These are phyloP conservation scores for Mus spicilegus DNA, from an alignment of 2,113 vertebrate genomes.

Conservation along the genomic window DNA sequence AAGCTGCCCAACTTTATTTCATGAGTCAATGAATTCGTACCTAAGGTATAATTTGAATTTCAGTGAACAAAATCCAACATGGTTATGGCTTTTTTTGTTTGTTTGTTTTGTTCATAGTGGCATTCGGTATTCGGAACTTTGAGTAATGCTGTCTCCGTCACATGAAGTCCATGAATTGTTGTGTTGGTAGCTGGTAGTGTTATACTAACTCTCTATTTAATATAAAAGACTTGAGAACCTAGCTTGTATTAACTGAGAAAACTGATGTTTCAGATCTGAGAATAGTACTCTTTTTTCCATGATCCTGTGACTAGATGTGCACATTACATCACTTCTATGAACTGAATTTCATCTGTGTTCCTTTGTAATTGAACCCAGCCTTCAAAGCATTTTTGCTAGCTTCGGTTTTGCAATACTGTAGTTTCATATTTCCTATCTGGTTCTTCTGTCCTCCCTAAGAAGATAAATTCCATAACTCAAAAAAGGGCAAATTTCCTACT, in stretches of 20 bases:
- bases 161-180: neutral
- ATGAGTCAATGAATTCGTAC: neutral
- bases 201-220: neutral
- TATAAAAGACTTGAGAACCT: neutral
- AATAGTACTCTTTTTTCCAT: neutral
- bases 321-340: neutral
- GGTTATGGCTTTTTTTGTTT: neutral
- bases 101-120: neutral
- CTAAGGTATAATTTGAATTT: neutral
- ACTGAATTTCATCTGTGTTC: neutral
- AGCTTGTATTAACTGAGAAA: neutral
- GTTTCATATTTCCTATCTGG: neutral
- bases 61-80: neutral
- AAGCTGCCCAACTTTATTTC: neutral
- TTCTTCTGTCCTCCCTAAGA: neutral
- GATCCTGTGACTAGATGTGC: neutral
- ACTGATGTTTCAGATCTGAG: neutral
- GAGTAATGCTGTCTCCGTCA: neutral
- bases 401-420: neutral
- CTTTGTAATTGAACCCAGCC: neutral
- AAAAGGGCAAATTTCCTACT: neutral
- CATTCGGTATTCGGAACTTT: neutral
- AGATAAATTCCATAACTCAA: neutral
- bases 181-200: neutral
- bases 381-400: neutral